Conservation (phyloP, 2,797 vertebrate genomes). For the Peromyscus eremicus region DNA sequence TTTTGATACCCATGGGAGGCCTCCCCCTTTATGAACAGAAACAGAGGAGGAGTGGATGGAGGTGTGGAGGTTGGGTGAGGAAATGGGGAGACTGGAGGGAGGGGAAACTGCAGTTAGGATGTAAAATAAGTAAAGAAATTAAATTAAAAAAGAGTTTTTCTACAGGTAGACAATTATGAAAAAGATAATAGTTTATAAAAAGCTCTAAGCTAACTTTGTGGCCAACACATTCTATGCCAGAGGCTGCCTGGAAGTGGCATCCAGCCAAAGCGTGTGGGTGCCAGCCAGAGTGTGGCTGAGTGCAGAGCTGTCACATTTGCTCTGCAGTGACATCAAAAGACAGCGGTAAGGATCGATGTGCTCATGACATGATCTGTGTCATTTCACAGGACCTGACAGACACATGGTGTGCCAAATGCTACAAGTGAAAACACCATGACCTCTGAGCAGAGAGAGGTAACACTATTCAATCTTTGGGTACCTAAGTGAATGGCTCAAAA, state of each 20-base stretch:
- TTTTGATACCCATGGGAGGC: not conserved
- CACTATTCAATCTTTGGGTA: not conserved
- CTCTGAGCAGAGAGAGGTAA: not conserved
- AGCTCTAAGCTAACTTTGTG: not conserved
- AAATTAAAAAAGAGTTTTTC: not conserved
- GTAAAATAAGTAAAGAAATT: not conserved
- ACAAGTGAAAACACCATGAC: slow-evolving; percentile 19
- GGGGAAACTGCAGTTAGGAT: not conserved
- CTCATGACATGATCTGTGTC: not conserved
- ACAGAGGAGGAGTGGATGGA: not conserved
- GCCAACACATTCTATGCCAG: not conserved
- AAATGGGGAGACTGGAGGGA: not conserved
- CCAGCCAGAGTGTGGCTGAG: slow-evolving; percentile 50
- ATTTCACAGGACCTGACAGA: slow-evolving; percentile 45
- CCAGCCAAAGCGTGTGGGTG: slow-evolving; percentile 54
- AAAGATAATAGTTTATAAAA: not conserved
- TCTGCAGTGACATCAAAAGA: not conserved
- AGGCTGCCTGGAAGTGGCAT: not conserved
- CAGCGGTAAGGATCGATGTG: not conserved
- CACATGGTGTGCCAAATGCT: not conserved
- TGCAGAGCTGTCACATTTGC: slow-evolving; percentile 65
- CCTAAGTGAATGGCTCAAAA: not conserved
- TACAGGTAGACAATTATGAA: not conserved
- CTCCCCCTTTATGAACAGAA: not conserved
- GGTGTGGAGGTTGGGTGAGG: not conserved